Percentiles rank a stretch among this genome's conserved stretches.
Conservation (phyloP, 2,113 vertebrate genomes). For the Macrotis lagotis region DNA sequence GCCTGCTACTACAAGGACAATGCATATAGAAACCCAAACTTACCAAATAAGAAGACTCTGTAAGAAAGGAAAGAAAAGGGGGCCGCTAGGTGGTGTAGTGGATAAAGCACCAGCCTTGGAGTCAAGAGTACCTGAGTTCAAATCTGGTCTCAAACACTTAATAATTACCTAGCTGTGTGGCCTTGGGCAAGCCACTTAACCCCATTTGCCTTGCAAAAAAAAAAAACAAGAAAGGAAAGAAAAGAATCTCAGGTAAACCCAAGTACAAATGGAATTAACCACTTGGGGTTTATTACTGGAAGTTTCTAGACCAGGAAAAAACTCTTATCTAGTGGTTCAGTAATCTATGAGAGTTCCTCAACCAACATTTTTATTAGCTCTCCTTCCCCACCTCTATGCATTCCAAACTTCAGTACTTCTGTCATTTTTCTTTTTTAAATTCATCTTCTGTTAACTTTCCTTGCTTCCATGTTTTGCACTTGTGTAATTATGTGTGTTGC, state of each 20-base stretch:
- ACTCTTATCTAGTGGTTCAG: background rate
- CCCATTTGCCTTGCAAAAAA: too few relatives aligned
- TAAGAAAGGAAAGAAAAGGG: background rate
- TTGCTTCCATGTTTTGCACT: background rate
- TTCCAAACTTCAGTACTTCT: background rate
- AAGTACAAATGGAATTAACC: background rate
- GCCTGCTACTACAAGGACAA: too few relatives aligned
- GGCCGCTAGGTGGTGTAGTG: too few relatives aligned
- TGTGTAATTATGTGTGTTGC: background rate
- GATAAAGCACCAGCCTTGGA: too few relatives aligned
- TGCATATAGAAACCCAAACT: background rate
- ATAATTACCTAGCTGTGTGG: too few relatives aligned
- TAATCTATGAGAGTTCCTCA: background rate
- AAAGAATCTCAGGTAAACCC: background rate
- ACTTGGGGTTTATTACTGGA: background rate
- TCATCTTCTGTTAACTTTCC: background rate
- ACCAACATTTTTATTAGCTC: background rate
- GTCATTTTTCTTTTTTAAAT: too few relatives aligned
- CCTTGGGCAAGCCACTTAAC: too few relatives aligned
- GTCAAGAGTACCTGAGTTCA: too few relatives aligned
- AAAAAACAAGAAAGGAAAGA: background rate
- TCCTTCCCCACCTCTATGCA: background rate
- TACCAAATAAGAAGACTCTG: background rate
- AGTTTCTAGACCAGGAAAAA: background rate
- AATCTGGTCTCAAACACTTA: too few relatives aligned